Base-by-base conservation (phyloP, 1,140 invertebrate genomes). In the Achatina immaculata region DNA sequence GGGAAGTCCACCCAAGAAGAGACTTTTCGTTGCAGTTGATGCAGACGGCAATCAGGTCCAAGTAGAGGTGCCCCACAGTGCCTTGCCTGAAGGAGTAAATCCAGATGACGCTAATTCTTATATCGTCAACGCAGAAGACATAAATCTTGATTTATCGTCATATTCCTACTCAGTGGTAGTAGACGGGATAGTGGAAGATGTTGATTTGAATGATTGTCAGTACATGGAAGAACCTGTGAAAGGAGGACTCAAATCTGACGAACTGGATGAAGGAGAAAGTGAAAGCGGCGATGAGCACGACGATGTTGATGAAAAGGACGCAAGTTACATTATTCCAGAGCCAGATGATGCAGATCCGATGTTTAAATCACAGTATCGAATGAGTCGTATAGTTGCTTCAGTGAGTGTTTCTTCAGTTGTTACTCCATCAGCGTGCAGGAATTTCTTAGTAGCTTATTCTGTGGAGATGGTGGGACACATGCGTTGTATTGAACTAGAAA, bases 281-380 rank as follows among this genome's bases (percentile, higher is more conserved):
- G 78, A 80, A 72, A 80, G 78, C 58, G 58, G 65, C 11, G 78
- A 80, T 72, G 78, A 80, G 34, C 78, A 80, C n/a, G 78, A 80
- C 21, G 78, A 48, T 71, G 62, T n/a, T 9, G 78, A 71, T 24
- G 38, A 55, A 69, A 71, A 71, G 24, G 68, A 71, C 28, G 4
- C 65, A 42, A 24, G n/a, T 38, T 80, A 48, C n/a, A 51, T 69
- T 48, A 40, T 71, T 40, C 34, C 78, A 51, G 78, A 80, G 68
- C 78, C 78, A 71, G 78, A 80, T 19, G 78, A 80, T 80, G 78
- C 78, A 38, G 78, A 80, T 40, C 78, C 78, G 9, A 40, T 80
- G 34, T 80, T 80, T n/a, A 80, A 80, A 34, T 80, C 78, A 14
- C 36, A 71, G 24, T 80, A 80, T 42, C n/a, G 78, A 6, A 80